Percentiles rank a stretch among this genome's conserved stretches.
Evolutionary conservation across 2,113 vertebrate species (phyloP).

Genomic region (Perca flavescens): DNA sequence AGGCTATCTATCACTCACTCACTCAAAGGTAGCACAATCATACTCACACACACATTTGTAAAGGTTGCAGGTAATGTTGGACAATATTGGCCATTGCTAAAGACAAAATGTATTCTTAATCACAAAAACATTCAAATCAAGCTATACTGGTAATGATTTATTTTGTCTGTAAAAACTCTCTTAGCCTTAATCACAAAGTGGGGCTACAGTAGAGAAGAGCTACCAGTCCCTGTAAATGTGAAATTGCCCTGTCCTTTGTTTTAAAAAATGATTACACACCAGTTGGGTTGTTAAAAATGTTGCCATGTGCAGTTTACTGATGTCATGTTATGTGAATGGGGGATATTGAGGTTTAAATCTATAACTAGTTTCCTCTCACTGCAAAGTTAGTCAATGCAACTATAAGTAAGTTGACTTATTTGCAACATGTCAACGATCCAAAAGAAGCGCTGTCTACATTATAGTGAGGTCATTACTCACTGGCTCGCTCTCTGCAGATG

Average conservation of each 20-base stretch:
- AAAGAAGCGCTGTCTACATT: slow-evolving; percentile 17
- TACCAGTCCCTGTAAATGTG: background rate
- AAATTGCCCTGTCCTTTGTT: slow-evolving; percentile 2
- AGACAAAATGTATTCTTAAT: slow-evolving; percentile 22
- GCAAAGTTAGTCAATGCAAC: slow-evolving; percentile 4
- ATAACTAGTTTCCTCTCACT: background rate
- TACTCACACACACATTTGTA: slow-evolving; percentile 10
- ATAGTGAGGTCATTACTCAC: slow-evolving; percentile 40
- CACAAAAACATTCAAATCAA: slow-evolving; percentile 11
- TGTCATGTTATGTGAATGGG: background rate
- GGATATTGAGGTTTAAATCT: background rate
- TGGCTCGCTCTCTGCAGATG: slow-evolving; percentile 27
- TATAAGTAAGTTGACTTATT: slow-evolving; percentile 16
- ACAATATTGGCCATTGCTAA: slow-evolving; percentile 6
- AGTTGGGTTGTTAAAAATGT: background rate
- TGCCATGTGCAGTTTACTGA: background rate
- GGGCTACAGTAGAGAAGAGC: background rate
- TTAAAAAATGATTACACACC: background rate
- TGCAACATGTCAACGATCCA: slow-evolving; percentile 3
- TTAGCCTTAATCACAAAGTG: background rate
- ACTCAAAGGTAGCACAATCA: no score
- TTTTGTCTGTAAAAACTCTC: slow-evolving; percentile 4
- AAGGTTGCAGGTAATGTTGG: slow-evolving; percentile 12
- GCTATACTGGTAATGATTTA: background rate
- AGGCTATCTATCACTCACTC: background rate